These are phyloP conservation scores for Galerucella pusilla DNA, from an alignment of 2,888 invertebrate species.

Conservation along the genomic window DNA sequence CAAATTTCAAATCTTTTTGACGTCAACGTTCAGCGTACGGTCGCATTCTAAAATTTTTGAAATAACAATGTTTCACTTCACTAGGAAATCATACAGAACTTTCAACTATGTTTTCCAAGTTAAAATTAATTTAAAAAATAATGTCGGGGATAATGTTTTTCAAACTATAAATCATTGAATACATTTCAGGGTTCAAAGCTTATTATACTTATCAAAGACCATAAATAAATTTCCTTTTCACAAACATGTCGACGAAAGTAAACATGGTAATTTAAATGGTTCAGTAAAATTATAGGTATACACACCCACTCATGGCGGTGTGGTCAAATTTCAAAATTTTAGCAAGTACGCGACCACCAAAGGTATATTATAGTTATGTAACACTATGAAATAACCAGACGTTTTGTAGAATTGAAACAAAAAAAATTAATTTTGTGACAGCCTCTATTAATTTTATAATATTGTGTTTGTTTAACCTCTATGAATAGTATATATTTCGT, in stretches of 20 bases:
- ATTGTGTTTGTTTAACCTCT: background rate
- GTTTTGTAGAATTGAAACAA: background rate
- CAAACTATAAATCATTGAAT: no score
- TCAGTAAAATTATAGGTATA: background rate
- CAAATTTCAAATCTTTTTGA: no score
- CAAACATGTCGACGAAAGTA: background rate
- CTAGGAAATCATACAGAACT: no score
- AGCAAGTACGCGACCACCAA: background rate
- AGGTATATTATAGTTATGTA: background rate
- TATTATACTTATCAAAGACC: background rate
- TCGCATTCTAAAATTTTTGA: no score
- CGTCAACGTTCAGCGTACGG: no score
- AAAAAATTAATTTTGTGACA: background rate
- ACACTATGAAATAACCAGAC: background rate
- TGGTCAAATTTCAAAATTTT: background rate
- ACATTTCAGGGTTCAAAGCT: background rate
- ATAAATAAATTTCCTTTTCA: background rate
- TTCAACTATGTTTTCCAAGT: no score
- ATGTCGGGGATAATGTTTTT: no score
- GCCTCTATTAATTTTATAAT: background rate
- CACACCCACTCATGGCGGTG: background rate
- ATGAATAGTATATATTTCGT: background rate
- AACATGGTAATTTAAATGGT: background rate
- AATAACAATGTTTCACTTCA: no score
- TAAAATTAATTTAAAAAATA: no score